Percentiles rank a stretch among this genome's conserved stretches.
Conservation (phyloP, 2,113 vertebrate genomes). For the Cynocephalus volans region DNA sequence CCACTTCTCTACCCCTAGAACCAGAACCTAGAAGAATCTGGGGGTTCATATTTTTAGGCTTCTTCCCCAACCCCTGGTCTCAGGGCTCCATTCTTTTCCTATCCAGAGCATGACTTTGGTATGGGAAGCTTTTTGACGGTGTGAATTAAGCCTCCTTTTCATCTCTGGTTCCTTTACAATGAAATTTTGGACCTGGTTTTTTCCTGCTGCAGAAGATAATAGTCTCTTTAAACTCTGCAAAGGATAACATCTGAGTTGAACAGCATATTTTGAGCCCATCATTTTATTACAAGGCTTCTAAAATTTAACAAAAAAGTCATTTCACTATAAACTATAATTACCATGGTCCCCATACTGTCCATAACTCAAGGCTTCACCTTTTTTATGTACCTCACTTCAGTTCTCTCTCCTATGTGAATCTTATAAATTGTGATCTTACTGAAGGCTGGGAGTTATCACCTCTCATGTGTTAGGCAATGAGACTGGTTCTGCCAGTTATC, state of each 20-base stretch:
- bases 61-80: rapidly evolving
- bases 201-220: background rate
- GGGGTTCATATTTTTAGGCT: background rate
- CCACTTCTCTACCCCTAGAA: too few relatives aligned
- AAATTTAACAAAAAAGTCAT: background rate
- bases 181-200: background rate
- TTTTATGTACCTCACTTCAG: background rate
- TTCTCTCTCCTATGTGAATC: background rate
- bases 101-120: background rate
- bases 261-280: background rate
- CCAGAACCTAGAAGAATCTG: background rate
- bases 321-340: background rate
- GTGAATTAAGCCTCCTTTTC: background rate
- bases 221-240: background rate
- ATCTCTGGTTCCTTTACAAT: background rate
- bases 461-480: background rate
- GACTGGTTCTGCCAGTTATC: background rate
- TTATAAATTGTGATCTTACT: background rate
- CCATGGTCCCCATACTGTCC: background rate
- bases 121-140: background rate
- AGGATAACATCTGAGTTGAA: background rate
- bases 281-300: background rate
- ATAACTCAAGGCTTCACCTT: background rate
- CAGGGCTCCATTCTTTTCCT: background rate
- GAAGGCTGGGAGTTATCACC: background rate